phyloP scores from a whole-genome alignment of 2,888 invertebrate genomes.

The Tuta absoluta region DNA sequence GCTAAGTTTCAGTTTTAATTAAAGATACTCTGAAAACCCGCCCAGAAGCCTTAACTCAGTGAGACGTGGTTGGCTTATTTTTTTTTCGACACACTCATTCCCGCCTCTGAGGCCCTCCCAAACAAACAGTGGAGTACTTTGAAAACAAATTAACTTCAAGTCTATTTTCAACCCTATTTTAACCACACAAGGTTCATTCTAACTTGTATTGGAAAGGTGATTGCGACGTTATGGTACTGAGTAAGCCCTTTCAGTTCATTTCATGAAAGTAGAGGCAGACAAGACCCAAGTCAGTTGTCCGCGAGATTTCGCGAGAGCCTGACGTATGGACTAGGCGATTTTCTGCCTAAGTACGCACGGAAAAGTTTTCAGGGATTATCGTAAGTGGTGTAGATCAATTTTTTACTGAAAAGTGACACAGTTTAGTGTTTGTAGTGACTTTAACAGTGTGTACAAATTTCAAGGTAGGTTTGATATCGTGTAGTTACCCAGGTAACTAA shows the following conservation, averaged over 20 bases:
- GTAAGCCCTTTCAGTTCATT: slow-evolving; percentile 71
- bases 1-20: slow-evolving; percentile 74
- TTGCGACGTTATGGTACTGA: slow-evolving; percentile 49
- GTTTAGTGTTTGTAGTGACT: slow-evolving; percentile 1
- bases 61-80: slow-evolving; percentile 81
- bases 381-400: slow-evolving; percentile 30
- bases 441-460: not conserved
- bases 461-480: slow-evolving; percentile 1
- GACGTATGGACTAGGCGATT: slow-evolving; percentile 45
- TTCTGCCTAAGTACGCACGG: slow-evolving; percentile 43
- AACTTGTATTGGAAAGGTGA: slow-evolving; percentile 29
- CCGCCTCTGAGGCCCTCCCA: slow-evolving; percentile 81
- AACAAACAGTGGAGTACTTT: slow-evolving; percentile 78
- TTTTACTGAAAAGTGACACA: not conserved
- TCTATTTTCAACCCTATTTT: slow-evolving; percentile 31
- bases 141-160: slow-evolving; percentile 62
- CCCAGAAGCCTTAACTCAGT: slow-evolving; percentile 76
- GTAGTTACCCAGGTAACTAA: not conserved
- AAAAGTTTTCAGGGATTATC: slow-evolving; percentile 64
- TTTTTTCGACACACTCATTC: slow-evolving; percentile 79
- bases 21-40: slow-evolving; percentile 77
- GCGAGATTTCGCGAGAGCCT: slow-evolving; percentile 71
- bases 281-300: slow-evolving; percentile 72
- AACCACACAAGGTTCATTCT: slow-evolving; percentile 32
- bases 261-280: slow-evolving; percentile 74